A percentile compares a stretch with the other conserved stretches of the same genome.
Evolutionary conservation across 2,113 vertebrate species (phyloP).

Genomic region (Trichechus manatus): DNA sequence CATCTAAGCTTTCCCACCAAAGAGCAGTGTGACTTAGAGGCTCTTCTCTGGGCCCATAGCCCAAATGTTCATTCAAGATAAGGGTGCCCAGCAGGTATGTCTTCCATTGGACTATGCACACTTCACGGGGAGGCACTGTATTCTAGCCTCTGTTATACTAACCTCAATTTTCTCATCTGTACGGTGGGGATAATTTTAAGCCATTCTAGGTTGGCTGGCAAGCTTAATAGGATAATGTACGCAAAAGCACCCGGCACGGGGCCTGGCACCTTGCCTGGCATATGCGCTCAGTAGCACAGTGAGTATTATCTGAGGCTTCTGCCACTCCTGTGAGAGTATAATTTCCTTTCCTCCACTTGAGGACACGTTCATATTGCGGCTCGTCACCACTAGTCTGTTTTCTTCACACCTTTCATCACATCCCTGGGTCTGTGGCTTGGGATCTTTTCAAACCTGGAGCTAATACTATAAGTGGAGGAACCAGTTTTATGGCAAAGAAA

Average conservation of each 20-base stretch:
- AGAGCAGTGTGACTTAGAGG: not conserved
- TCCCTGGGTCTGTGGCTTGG: constrained; percentile 68
- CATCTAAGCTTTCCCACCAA: not conserved
- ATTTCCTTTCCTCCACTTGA: not conserved
- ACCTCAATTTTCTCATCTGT: not conserved
- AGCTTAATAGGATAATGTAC: not conserved
- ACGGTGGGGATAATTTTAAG: not conserved
- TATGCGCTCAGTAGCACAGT: not conserved
- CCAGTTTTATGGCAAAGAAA: constrained; percentile 81
- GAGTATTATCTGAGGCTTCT: not conserved
- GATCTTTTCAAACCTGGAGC: constrained; percentile 79
- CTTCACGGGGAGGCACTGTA: not conserved
- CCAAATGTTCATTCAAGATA: not conserved
- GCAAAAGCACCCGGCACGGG: not conserved
- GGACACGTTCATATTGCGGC: not conserved
- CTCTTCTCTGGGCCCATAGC: not conserved
- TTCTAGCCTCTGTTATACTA: not conserved
- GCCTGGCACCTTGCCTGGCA: not conserved
- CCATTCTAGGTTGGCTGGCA: not conserved
- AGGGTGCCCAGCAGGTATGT: not conserved
- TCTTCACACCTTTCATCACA: constrained; percentile 72
- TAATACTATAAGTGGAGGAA: constrained; percentile 81
- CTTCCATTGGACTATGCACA: not conserved
- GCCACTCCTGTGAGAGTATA: not conserved
- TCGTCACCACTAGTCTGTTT: constrained; percentile 38